Evolutionary conservation across 1,140 invertebrate genomes (phyloP).

Genomic region (Pristionchus pacificus): DNA sequence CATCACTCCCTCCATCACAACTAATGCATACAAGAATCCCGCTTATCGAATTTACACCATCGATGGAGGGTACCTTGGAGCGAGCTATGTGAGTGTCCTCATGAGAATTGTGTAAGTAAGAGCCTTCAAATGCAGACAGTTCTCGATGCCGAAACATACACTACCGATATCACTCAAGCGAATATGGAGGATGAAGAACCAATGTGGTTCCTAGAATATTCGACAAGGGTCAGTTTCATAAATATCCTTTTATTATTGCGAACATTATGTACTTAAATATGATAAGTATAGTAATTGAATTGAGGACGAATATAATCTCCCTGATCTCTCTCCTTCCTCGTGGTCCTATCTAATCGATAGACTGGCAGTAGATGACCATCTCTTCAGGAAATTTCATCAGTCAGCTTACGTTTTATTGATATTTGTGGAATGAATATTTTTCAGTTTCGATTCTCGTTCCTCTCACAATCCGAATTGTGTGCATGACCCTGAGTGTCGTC

Average conservation of each 20-base stretch:
- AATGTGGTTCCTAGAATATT: conserved; percentile 18
- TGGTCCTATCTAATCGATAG: not conserved
- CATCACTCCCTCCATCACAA: conserved; percentile 39
- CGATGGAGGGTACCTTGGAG: conserved; percentile 67
- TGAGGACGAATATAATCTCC: not conserved
- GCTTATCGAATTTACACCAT: conserved; percentile 91
- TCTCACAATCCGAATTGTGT: not conserved
- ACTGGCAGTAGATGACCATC: not conserved
- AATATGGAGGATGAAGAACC: conserved; percentile 23
- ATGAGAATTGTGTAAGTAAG: too few relatives aligned
- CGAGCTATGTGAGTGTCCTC: conserved; percentile 29
- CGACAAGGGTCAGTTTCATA: conserved; percentile 6
- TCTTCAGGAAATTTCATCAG: not conserved
- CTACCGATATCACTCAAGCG: conserved; percentile 16
- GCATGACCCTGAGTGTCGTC: not conserved
- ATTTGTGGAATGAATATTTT: too few relatives aligned
- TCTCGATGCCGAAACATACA: conserved; percentile 21
- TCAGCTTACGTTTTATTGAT: too few relatives aligned
- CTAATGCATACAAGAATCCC: conserved; percentile 76
- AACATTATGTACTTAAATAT: too few relatives aligned
- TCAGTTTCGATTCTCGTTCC: not conserved
- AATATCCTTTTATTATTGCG: too few relatives aligned
- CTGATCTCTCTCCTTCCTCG: not conserved
- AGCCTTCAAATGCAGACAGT: conserved; percentile 22
- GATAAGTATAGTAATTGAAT: too few relatives aligned